Conservation (phyloP, 2,113 vertebrate species). For the Suncus etruscus region DNA sequence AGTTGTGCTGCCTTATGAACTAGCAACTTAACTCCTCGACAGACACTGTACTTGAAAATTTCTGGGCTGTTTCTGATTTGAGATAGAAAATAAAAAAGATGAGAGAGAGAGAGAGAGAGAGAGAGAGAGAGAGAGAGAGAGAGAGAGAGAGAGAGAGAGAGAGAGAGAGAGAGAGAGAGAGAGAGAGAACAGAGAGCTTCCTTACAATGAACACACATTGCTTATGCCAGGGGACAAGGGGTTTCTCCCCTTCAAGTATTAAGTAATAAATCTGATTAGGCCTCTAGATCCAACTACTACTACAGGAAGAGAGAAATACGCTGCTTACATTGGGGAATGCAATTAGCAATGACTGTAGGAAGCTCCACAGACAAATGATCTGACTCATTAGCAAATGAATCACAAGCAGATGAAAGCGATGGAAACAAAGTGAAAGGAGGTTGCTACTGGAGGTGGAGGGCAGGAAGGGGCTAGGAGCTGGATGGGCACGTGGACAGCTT, state of each 20-base stretch:
- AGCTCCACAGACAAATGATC: not conserved
- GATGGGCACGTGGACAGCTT: not conserved
- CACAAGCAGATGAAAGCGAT: not conserved
- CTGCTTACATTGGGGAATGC: not conserved
- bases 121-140: too few relatives aligned
- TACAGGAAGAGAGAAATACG: not conserved
- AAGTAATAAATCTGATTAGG: not conserved
- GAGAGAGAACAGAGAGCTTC: too few relatives aligned
- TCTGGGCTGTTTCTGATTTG: not conserved
- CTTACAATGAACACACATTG: not conserved
- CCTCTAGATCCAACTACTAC: not conserved
- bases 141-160: too few relatives aligned
- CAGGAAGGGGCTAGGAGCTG: too few relatives aligned
- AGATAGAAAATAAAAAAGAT: not conserved
- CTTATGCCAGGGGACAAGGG: not conserved
- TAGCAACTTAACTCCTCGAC: not conserved
- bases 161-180: too few relatives aligned
- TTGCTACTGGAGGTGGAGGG: not conserved
- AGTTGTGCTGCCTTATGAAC: not conserved
- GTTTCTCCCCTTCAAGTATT: not conserved
- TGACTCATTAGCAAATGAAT: slow-evolving; percentile 32
- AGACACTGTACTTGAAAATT: not conserved
- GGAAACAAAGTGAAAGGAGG: not conserved
- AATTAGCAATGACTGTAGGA: not conserved
- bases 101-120: not conserved